These are phyloP conservation scores for Pelmatolapia mariae DNA, from an alignment of 2,113 vertebrate species.

Conservation along the genomic window DNA sequence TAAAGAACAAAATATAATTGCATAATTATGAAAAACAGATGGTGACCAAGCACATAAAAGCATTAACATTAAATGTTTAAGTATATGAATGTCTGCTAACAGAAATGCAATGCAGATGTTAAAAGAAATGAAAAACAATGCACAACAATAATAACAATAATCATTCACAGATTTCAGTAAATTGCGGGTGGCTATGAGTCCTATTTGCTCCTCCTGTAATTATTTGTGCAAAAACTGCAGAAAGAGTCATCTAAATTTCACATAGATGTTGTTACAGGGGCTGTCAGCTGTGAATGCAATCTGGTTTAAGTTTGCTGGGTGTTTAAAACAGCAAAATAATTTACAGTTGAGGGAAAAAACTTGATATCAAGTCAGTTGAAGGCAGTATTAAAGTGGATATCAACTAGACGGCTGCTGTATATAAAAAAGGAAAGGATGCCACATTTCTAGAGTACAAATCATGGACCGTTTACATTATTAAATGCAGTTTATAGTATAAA, in stretches of 20 bases:
- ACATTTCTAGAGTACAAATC: neutral
- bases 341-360: neutral
- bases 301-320: neutral
- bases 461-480: constrained; percentile 5
- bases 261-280: neutral
- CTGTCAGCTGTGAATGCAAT: neutral
- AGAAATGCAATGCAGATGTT: neutral
- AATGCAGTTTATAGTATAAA: constrained; percentile 19
- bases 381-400: neutral
- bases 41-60: neutral
- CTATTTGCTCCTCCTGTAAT: neutral
- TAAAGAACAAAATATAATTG: neutral
- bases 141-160: neutral
- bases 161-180: neutral
- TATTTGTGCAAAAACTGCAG: neutral
- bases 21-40: neutral
- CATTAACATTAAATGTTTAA: neutral
- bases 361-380: neutral
- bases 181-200: neutral
- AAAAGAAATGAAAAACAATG: neutral
- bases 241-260: neutral
- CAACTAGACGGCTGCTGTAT: neutral
- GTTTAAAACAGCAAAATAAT: neutral
- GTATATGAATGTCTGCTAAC: neutral
- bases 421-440: neutral